Percentiles rank a stretch among this genome's conserved stretches.
Evolutionary conservation across 2,888 invertebrate genomes (phyloP).

Genomic region (Phoronis australis): DNA sequence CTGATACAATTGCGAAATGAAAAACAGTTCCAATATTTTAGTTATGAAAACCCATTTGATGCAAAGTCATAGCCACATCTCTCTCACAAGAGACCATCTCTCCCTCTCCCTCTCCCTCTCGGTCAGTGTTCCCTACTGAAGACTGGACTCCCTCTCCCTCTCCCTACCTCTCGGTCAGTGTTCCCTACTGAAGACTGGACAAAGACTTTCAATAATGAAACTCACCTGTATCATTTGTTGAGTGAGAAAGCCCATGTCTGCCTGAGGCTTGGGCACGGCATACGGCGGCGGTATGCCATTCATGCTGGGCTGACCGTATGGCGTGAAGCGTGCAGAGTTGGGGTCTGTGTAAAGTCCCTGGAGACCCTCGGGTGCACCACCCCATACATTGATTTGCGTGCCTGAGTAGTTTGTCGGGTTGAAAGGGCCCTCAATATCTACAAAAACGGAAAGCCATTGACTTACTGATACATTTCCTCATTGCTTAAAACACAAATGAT

Average conservation of each 20-base stretch:
- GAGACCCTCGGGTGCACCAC: slow-evolving; percentile 32
- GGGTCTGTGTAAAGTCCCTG: slow-evolving; percentile 16
- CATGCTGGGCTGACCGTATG: slow-evolving; percentile 22
- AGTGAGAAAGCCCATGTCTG: slow-evolving; percentile 48
- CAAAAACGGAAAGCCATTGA: not conserved
- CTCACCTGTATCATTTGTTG: slow-evolving; percentile 45
- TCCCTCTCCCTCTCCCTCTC: too few species aligned
- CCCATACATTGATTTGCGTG: slow-evolving; percentile 54
- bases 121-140: too few species aligned
- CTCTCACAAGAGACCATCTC: too few species aligned
- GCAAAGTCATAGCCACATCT: too few species aligned
- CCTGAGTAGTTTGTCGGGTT: slow-evolving; percentile 53
- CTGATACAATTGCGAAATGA: too few species aligned
- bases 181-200: too few species aligned
- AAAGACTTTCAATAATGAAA: not conserved
- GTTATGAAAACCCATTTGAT: too few species aligned
- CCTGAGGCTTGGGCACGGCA: too few species aligned
- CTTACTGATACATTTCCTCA: too few species aligned
- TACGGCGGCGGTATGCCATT: slow-evolving; percentile 21
- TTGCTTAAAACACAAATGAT: not conserved
- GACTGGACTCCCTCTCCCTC: too few species aligned
- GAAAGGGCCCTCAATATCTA: slow-evolving; percentile 44
- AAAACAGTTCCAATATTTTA: too few species aligned
- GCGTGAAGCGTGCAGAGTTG: slow-evolving; percentile 17
- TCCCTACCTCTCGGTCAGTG: too few species aligned